phyloP scores from a whole-genome alignment of 1,140 invertebrate species.

The Papilio polyxenes region DNA sequence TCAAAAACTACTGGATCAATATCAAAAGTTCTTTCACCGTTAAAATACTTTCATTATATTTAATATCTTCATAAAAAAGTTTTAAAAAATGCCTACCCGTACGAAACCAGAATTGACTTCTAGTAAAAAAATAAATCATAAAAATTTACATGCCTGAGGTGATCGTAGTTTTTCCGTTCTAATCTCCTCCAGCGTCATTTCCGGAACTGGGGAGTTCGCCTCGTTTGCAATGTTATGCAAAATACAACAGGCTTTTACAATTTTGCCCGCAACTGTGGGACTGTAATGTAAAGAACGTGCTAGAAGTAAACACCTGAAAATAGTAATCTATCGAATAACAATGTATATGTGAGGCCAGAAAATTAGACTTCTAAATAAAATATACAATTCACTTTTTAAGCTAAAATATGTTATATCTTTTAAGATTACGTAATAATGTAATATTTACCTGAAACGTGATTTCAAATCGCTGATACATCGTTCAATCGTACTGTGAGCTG shows the following conservation, averaged over 20 bases:
- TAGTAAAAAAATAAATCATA: background rate
- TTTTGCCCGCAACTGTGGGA: slow-evolving; percentile 29
- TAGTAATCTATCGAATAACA: background rate
- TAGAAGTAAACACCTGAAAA: slow-evolving; percentile 35
- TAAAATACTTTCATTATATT: too few relatives aligned
- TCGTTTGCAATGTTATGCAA: slow-evolving; percentile 38
- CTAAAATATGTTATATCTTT: too few relatives aligned
- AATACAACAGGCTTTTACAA: slow-evolving; percentile 35
- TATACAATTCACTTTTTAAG: too few relatives aligned
- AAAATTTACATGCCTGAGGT: background rate
- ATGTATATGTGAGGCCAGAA: too few relatives aligned
- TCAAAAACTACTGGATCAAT: too few relatives aligned
- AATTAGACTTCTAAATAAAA: too few relatives aligned
- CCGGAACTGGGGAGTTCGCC: background rate
- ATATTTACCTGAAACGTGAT: slow-evolving; percentile 1
- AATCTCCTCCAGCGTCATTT: slow-evolving; percentile 13
- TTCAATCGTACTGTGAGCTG: slow-evolving; percentile 2
- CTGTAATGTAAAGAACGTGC: slow-evolving; percentile 35
- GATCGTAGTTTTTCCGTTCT: background rate
- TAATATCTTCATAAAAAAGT: too few relatives aligned
- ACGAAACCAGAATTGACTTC: too few relatives aligned
- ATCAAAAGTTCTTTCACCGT: too few relatives aligned
- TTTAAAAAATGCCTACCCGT: too few relatives aligned
- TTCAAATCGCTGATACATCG: background rate
- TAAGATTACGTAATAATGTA: background rate